Percentiles rank a stretch among this genome's conserved stretches.
Evolutionary conservation across 2,113 vertebrate species (phyloP).

Genomic region (Istiophorus platypterus): DNA sequence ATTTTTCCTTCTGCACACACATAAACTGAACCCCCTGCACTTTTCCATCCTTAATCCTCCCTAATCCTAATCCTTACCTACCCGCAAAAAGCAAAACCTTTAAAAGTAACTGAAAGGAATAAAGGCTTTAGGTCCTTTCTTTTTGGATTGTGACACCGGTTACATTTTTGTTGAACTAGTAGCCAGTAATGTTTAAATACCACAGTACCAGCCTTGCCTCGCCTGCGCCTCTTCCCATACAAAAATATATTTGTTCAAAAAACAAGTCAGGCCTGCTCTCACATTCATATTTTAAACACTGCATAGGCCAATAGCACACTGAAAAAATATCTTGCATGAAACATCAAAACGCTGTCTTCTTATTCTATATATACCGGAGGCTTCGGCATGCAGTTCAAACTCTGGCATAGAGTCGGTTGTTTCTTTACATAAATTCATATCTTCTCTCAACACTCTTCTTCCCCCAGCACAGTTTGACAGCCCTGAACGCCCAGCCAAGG

Average conservation of each 20-base stretch:
- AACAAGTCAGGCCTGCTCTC: slow-evolving; percentile 18
- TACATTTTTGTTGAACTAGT: slow-evolving; percentile 4
- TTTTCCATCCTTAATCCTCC: background rate
- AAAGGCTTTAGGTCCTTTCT: background rate
- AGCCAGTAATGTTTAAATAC: slow-evolving; percentile 5
- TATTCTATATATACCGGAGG: slow-evolving; percentile 50
- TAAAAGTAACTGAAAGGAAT: background rate
- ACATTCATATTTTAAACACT: slow-evolving; percentile 69
- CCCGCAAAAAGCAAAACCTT: background rate
- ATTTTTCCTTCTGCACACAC: background rate
- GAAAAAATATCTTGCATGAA: slow-evolving; percentile 50
- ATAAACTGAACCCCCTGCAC: background rate
- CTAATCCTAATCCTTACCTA: background rate
- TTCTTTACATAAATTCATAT: slow-evolving; percentile 31
- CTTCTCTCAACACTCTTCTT: slow-evolving; percentile 6
- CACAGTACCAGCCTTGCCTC: background rate
- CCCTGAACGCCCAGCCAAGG: slow-evolving; percentile 79
- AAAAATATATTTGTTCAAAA: slow-evolving; percentile 40
- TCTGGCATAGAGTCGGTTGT: slow-evolving; percentile 1
- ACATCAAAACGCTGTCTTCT: slow-evolving; percentile 63
- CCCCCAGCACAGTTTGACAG: slow-evolving; percentile 90
- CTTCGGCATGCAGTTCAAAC: slow-evolving; percentile 40
- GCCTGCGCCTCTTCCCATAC: slow-evolving; percentile 11
- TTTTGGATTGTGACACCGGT: background rate
- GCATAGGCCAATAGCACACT: slow-evolving; percentile 52